A percentile compares a stretch with the other conserved stretches of the same genome.
These are phyloP conservation scores for Botrylloides violaceus DNA, from an alignment of 23 tunicate genomes.

Conservation along the genomic window DNA sequence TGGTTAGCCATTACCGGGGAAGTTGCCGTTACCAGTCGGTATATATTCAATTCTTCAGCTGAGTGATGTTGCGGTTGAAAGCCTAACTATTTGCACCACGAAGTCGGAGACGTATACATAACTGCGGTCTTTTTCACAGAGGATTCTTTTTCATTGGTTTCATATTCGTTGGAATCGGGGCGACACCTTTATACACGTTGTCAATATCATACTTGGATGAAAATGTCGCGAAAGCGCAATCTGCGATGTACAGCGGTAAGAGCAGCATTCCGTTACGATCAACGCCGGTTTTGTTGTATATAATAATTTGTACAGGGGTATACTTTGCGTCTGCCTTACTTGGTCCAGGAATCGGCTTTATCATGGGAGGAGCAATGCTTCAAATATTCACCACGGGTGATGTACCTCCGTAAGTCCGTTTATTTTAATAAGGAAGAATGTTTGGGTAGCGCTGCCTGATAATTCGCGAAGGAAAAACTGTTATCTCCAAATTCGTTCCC, in stretches of 20 bases:
- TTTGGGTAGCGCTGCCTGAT: too few species aligned
- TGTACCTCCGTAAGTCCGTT: conserved; percentile 20
- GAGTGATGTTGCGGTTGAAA: too few species aligned
- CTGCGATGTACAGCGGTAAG: conserved; percentile 67
- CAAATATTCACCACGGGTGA: conserved; percentile 40
- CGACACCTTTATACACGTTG: conserved; percentile 65
- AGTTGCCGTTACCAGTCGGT: too few species aligned
- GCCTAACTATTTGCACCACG: too few species aligned
- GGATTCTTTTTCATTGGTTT: conserved; percentile 58
- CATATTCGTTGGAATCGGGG: conserved; percentile 65
- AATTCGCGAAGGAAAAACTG: too few species aligned
- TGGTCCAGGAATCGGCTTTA: conserved; percentile 77
- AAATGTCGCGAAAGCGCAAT: conserved; percentile 56
- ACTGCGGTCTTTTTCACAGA: conserved; percentile 35
- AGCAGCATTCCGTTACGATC: background rate
- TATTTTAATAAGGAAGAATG: too few species aligned
- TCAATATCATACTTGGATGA: conserved; percentile 77
- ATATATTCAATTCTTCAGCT: too few species aligned
- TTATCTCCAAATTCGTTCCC: too few species aligned
- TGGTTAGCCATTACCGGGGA: too few species aligned
- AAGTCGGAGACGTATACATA: too few species aligned
- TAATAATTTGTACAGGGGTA: conserved; percentile 25
- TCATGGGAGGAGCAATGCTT: conserved; percentile 55
- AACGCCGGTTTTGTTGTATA: background rate
- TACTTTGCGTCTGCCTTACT: conserved; percentile 47